Evolutionary conservation across 2,888 invertebrate species (phyloP).

Genomic region (Spialia ferax): DNA sequence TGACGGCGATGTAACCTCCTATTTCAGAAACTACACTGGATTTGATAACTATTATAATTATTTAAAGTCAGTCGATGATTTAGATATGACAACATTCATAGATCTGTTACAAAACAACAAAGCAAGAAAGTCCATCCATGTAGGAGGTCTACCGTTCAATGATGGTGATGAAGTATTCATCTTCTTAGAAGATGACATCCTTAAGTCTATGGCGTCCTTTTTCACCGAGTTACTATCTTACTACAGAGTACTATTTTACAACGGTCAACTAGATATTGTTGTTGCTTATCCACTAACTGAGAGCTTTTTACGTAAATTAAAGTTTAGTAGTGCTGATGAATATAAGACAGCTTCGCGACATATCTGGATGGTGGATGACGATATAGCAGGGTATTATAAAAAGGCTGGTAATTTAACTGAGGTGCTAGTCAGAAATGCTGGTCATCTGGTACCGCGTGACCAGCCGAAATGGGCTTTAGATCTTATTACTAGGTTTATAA

Average conservation of each 20-base stretch:
- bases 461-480: conserved; percentile 87
- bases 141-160: conserved; percentile 86
- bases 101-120: conserved; percentile 65
- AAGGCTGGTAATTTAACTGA: conserved; percentile 90
- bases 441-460: conserved; percentile 90
- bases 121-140: conserved; percentile 86
- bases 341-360: conserved; percentile 88
- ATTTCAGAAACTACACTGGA: conserved; percentile 90
- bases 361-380: conserved; percentile 89
- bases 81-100: conserved; percentile 68
- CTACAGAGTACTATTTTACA: conserved; percentile 87
- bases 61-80: conserved; percentile 79
- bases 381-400: conserved; percentile 92
- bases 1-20: conserved; percentile 68
- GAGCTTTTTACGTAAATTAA: conserved; percentile 89
- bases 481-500: conserved; percentile 84
- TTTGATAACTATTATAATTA: conserved; percentile 92
- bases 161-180: conserved; percentile 78
- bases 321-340: conserved; percentile 87
- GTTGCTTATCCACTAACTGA: conserved; percentile 87
- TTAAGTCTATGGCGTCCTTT: conserved; percentile 84
- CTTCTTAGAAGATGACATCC: conserved; percentile 83
- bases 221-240: conserved; percentile 75
- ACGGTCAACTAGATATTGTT: conserved; percentile 89
- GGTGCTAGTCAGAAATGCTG: conserved; percentile 91